phyloP scores from a whole-genome alignment of 1,140 invertebrate species.

The Triops longicaudatus region DNA sequence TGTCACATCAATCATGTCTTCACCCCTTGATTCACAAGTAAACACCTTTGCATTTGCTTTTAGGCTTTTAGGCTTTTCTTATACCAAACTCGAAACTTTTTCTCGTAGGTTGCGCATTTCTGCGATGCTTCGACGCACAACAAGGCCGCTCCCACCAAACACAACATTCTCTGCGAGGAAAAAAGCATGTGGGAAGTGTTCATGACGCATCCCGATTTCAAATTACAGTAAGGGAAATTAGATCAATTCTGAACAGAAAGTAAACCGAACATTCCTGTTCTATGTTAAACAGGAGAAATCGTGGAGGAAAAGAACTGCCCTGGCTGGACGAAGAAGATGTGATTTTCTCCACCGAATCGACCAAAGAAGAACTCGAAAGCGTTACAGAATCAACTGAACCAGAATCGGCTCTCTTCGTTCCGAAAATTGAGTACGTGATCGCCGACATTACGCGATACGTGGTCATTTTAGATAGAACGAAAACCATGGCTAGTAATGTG shows the following conservation, averaged over 20 bases:
- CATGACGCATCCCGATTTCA: slow-evolving; percentile 33
- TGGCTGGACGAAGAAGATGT: not conserved
- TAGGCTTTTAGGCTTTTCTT: not conserved
- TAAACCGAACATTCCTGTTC: no score
- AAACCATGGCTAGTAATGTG: not conserved
- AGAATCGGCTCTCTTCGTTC: not conserved
- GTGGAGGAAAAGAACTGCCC: not conserved
- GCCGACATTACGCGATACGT: not conserved
- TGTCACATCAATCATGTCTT: not conserved
- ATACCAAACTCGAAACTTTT: not conserved
- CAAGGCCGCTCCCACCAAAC: slow-evolving; percentile 32
- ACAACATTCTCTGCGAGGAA: slow-evolving; percentile 34
- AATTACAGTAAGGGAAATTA: slow-evolving; percentile 17
- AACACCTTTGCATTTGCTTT: not conserved
- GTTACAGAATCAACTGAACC: not conserved
- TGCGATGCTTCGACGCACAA: slow-evolving; percentile 34
- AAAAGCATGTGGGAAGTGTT: slow-evolving; percentile 34
- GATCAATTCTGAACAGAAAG: not conserved
- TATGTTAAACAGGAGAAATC: not conserved
- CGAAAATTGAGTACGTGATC: not conserved
- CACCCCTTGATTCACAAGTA: not conserved
- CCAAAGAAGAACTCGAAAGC: not conserved
- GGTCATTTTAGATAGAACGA: not conserved
- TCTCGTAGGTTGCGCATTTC: slow-evolving; percentile 25
- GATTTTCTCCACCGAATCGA: not conserved